phyloP scores from a whole-genome alignment of 2,888 invertebrate species.

The Trisateles emortualis region DNA sequence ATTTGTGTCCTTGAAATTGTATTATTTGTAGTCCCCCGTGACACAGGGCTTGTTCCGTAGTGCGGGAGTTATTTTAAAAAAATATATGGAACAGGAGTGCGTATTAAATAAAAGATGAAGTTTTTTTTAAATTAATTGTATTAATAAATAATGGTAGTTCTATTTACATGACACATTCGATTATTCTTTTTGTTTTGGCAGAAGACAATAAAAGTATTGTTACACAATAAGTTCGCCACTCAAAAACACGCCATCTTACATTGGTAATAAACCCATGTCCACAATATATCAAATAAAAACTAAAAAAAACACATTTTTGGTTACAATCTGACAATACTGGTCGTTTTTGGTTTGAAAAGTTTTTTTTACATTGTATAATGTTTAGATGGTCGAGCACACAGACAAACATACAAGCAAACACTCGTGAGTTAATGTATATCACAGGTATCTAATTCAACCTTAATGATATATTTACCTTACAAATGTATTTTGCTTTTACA shows the following conservation, averaged over 20 bases:
- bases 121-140: constrained; percentile 83
- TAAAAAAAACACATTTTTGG: constrained; percentile 70
- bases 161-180: constrained; percentile 87
- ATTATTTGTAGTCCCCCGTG: too few relatives aligned
- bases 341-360: constrained; percentile 75
- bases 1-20: too few relatives aligned
- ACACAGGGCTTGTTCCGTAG: too few relatives aligned
- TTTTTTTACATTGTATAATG: constrained; percentile 34
- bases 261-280: constrained; percentile 70
- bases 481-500: constrained; percentile 58
- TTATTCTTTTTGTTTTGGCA: constrained; percentile 86
- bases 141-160: constrained; percentile 88
- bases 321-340: constrained; percentile 81
- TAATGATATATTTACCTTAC: constrained; percentile 74
- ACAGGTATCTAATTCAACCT: constrained; percentile 84
- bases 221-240: constrained; percentile 72
- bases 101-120: constrained; percentile 64
- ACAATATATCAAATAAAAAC: constrained; percentile 57
- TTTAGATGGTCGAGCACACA: constrained; percentile 64
- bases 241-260: constrained; percentile 58
- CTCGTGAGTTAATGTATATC: constrained; percentile 78
- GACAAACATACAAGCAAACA: constrained; percentile 77
- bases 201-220: constrained; percentile 86
- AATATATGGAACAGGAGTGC: neutral
- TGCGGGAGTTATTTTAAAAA: too few relatives aligned